Evolutionary conservation across 2,888 invertebrate genomes (phyloP).

Genomic region (Luperina testacea): DNA sequence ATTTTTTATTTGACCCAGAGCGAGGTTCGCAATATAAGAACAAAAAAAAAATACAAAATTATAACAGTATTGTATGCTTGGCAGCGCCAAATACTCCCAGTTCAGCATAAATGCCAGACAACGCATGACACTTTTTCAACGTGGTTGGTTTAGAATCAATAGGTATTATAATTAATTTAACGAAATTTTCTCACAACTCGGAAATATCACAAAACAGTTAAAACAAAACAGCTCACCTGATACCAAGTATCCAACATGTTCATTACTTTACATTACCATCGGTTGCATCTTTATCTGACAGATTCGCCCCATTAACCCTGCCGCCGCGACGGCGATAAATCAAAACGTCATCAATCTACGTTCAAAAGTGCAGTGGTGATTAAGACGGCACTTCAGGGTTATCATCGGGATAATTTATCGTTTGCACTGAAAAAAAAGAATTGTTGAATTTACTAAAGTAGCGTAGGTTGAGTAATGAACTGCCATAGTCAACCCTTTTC

Average conservation of each 20-base stretch:
- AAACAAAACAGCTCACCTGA: conserved; percentile 22
- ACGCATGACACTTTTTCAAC: background rate
- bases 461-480: too few relatives aligned
- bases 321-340: conserved; percentile 73
- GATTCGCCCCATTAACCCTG: conserved; percentile 78
- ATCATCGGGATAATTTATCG: conserved; percentile 62
- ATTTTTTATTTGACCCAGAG: background rate
- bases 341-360: conserved; percentile 81
- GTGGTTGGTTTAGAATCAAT: background rate
- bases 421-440: too few relatives aligned
- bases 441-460: too few relatives aligned
- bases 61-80: too few relatives aligned
- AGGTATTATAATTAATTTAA: too few relatives aligned
- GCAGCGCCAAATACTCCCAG: too few relatives aligned
- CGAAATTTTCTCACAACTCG: background rate
- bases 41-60: too few relatives aligned
- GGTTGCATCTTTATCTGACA: conserved; percentile 76
- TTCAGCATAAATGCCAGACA: background rate
- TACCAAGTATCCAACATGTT: conserved; percentile 54
- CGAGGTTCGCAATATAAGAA: background rate
- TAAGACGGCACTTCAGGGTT: conserved; percentile 71
- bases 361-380: conserved; percentile 71
- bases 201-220: background rate
- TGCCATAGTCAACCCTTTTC: too few relatives aligned
- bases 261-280: conserved; percentile 56